Evolutionary conservation across 53 echinoderm and acorn worm genomes (phyloP), one percentile per base, ranked within the genome.

Genomic region (Crossaster papposus): DNA sequence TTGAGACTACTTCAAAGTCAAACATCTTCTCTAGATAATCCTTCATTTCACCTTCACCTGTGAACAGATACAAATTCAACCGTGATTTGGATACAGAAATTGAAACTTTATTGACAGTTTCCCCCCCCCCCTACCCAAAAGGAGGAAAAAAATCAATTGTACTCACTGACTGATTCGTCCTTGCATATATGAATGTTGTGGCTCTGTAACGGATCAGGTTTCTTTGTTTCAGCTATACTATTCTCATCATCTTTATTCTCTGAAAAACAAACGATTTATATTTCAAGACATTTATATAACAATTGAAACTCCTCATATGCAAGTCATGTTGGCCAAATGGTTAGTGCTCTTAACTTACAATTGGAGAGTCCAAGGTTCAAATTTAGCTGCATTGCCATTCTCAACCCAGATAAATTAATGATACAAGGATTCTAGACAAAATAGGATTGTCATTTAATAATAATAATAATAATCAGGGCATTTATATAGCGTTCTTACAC

Each of bases 101-200:
- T 18, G 1, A 26, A 10, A n/a, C 28, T 11, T 18, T 26, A 68
- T 26, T 68, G n/a, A 28, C 26, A 28, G 4, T 12, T 68, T 68
- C n/a, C 0, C 9, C 9, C 44, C 9, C 44, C 5, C 28, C 28
- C 58, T 55, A 18, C 22, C 0, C 12, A 58, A 20, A 58, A 58
- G n/a, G n/a, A n/a, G n/a, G n/a, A 58, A 58, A 14, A n/a, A 31
- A 13, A 71, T 1, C 28, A n/a, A n/a, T 71, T 29, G 6, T 65
- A 88, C 96, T 83, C 80, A 96, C 96, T 89, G 9, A 96, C 83
- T 18, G 95, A 93, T 58, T 96, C 96, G 92, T 96, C 96, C 54
- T 93, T 90, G 84, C 93, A 92, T 55, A 95, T 82, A 79, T 93
- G 93, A 24, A 96, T 90, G 28, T 93, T 92, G 51, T 89, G 89